These are phyloP conservation scores for Volucella inflata DNA, from an alignment of 2,888 invertebrate genomes.

Conservation along the genomic window DNA sequence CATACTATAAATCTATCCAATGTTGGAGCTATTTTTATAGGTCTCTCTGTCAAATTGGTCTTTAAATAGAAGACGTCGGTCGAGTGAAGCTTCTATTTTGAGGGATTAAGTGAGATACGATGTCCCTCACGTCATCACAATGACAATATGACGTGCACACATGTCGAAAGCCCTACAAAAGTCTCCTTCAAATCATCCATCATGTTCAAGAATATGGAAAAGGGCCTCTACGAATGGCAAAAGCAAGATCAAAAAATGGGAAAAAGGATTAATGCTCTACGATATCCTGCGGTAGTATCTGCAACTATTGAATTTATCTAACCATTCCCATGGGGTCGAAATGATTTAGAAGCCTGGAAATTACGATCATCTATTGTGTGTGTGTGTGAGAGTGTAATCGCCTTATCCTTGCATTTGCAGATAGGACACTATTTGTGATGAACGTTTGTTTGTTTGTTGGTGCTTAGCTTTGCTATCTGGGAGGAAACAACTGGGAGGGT, in stretches of 20 bases:
- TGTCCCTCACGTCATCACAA: conserved; percentile 37
- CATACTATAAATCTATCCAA: too few relatives aligned
- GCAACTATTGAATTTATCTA: conserved; percentile 22
- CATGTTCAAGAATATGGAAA: conserved; percentile 30
- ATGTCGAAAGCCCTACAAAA: conserved; percentile 1
- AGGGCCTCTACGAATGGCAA: too few relatives aligned
- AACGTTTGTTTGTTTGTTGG: conserved; percentile 7
- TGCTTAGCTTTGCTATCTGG: conserved; percentile 44
- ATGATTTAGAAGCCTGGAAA: conserved; percentile 58
- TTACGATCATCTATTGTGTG: conserved; percentile 58
- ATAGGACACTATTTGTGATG: conserved; percentile 36
- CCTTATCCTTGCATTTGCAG: conserved; percentile 66
- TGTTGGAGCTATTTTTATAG: not conserved
- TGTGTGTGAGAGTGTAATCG: conserved; percentile 59
- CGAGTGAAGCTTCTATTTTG: conserved; percentile 43
- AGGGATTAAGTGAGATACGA: conserved; percentile 42
- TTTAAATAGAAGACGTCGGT: too few relatives aligned
- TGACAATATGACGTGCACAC: conserved; percentile 29
- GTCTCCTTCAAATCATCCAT: conserved; percentile 55
- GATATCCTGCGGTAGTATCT: conserved; percentile 37
- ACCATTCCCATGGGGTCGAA: conserved; percentile 39
- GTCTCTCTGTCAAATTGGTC: too few relatives aligned
- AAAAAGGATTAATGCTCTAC: conserved; percentile 57
- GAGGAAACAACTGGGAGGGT: conserved; percentile 6
- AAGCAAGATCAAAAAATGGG: too few relatives aligned